These are phyloP conservation scores for Falco rusticolus DNA, from an alignment of 2,797 vertebrate genomes.

Conservation along the genomic window DNA sequence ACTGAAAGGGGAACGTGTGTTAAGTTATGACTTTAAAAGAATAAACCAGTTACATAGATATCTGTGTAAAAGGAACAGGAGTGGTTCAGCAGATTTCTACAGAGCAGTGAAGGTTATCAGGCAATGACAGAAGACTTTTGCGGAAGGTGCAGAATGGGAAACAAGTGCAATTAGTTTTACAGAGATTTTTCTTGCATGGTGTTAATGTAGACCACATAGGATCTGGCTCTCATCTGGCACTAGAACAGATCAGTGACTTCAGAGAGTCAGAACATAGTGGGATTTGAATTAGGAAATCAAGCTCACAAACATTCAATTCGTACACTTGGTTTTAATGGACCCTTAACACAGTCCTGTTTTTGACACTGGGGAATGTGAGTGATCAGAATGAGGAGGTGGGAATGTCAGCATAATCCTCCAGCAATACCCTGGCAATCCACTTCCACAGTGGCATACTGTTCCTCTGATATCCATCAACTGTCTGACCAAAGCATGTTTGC, in stretches of 20 bases:
- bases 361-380: neutral
- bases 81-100: neutral
- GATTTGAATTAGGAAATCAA: neutral
- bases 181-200: neutral
- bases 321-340: neutral
- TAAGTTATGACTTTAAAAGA: neutral
- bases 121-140: neutral
- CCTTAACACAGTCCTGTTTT: neutral
- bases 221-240: neutral
- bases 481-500: neutral
- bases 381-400: neutral
- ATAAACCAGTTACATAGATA: neutral
- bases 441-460: neutral
- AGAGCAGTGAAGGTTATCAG: neutral
- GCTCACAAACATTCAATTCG: neutral
- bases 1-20: neutral
- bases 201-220: neutral
- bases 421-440: neutral
- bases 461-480: neutral
- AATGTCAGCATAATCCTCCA: neutral
- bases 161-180: slow-evolving; percentile 2
- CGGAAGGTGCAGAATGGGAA: neutral
- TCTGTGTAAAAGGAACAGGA: neutral
- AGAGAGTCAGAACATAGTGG: neutral
- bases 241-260: neutral